Base-by-base conservation (phyloP, 2,113 vertebrate genomes). In the Lasiurus borealis region DNA sequence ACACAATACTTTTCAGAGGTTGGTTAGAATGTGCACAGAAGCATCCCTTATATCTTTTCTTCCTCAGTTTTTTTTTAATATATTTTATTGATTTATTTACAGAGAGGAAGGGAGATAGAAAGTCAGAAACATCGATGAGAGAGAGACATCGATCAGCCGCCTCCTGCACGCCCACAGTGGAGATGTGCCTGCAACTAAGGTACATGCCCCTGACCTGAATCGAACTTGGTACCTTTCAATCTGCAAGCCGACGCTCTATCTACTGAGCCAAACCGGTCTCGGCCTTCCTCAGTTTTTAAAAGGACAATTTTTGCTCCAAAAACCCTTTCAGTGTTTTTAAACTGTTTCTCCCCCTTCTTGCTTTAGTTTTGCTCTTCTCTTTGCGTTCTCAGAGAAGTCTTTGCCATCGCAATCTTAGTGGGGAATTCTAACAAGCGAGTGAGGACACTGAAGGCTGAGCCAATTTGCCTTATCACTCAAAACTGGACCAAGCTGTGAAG, bases 291-390 rank as follows among this genome's bases (percentile, higher is more conserved):
- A 23, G 64, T 91, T 94, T 71, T 31, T 44, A 64, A 87, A 85
- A 68, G 90, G 12, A 77, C 16, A 15, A 71, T 54, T 27, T 93
- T 85, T 88, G 31, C n/a, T 72, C 13, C 34, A 6, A 48, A 90
- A 93, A 59, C 0, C 29, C 81, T 88, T 96, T 48, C 59, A n/a
- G 36, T 52, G 83, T 91, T 86, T n/a, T 91, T 36, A 94, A 84
- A 23, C 27, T 81, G 40, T 57, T 31, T 15, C 5, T 0, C 14
- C 29, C 8, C 8, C 12, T 83, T 81, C 59, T 66, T 57, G 4
- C 59, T 93, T 94, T 89, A 71, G 29, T 21, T 84, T 89, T 90
- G 14, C 40, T 94, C 50, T 92, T 89, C 71, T 76, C 87, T 88
- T 93, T 92, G 48, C 78, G 77, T 54, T 62, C 34, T 62, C 31